Percentiles rank a stretch among this genome's conserved stretches.
Evolutionary conservation across 2,888 invertebrate species (phyloP).

Genomic region (Oxyscelio sp.): DNA sequence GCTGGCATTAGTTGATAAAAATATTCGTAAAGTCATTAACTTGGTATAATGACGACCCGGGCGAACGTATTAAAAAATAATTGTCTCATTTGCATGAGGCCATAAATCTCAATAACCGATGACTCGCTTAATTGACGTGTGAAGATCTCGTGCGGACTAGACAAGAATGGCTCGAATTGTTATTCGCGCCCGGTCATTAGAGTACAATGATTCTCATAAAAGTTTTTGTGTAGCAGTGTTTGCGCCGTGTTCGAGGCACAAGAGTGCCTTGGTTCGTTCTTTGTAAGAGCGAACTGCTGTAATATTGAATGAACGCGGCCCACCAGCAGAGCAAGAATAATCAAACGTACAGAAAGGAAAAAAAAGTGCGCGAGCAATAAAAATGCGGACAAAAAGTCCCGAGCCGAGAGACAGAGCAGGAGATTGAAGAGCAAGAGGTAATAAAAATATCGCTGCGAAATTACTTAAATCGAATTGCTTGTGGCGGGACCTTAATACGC

Average conservation of each 20-base stretch:
- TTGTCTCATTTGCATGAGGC: slow-evolving; percentile 18
- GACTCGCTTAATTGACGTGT: slow-evolving; percentile 61
- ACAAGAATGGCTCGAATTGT: slow-evolving; percentile 42
- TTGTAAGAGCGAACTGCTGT: slow-evolving; percentile 50
- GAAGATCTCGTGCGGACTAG: slow-evolving; percentile 45
- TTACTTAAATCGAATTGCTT: slow-evolving; percentile 34
- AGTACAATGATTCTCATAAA: slow-evolving; percentile 64
- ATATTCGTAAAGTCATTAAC: background rate
- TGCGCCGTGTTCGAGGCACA: slow-evolving; percentile 20
- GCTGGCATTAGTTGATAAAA: too few relatives aligned
- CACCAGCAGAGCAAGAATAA: slow-evolving; percentile 71
- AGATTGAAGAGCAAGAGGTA: slow-evolving; percentile 40
- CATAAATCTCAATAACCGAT: slow-evolving; percentile 59
- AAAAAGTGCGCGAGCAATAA: slow-evolving; percentile 23
- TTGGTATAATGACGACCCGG: background rate
- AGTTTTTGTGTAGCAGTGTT: slow-evolving; percentile 44
- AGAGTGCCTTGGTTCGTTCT: slow-evolving; percentile 47
- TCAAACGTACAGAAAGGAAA: slow-evolving; percentile 53
- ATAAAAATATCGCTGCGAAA: slow-evolving; percentile 41
- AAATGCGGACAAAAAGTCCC: slow-evolving; percentile 34
- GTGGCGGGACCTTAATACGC: slow-evolving; percentile 30
- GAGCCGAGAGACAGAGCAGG: slow-evolving; percentile 6
- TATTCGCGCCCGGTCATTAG: slow-evolving; percentile 64
- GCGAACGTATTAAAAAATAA: background rate
- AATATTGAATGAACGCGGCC: slow-evolving; percentile 64